A percentile compares a stretch with the other conserved stretches of the same genome.
Evolutionary conservation across 2,113 vertebrate genomes (phyloP).

Genomic region (Lethenteron reissneri): DNA sequence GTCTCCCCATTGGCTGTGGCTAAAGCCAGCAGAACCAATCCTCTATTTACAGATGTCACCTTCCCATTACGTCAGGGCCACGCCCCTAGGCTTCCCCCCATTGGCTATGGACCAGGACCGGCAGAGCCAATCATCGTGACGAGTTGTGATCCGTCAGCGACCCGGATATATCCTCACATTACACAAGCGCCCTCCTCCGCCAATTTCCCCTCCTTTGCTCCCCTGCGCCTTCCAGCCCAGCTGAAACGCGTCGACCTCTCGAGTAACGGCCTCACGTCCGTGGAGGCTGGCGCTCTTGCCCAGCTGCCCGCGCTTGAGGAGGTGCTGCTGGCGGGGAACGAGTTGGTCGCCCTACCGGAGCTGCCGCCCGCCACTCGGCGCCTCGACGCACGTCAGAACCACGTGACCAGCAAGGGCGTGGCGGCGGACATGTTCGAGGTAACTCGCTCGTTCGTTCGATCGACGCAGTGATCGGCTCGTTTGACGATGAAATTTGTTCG

Average conservation of each 20-base stretch:
- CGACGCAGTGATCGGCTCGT: not conserved
- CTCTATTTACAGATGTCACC: too few species aligned
- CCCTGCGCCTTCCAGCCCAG: constrained; percentile 21
- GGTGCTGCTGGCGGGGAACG: constrained; percentile 65
- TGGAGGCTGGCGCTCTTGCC: constrained; percentile 73
- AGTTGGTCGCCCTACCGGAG: constrained; percentile 53
- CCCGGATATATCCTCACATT: too few species aligned
- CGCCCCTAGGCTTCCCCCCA: too few species aligned
- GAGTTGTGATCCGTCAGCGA: too few species aligned
- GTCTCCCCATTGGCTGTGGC: too few species aligned
- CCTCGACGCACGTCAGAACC: constrained; percentile 65
- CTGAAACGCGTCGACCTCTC: constrained; percentile 80
- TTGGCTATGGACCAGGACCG: too few species aligned
- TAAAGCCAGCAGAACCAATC: too few species aligned
- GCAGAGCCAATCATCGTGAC: too few species aligned
- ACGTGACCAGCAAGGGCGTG: constrained; percentile 65
- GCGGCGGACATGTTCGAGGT: constrained; percentile 90
- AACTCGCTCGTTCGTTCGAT: constrained; percentile 9
- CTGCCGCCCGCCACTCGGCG: constrained; percentile 50
- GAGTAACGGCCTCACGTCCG: constrained; percentile 71
- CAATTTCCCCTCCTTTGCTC: not conserved
- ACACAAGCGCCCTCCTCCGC: too few species aligned
- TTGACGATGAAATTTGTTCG: not conserved
- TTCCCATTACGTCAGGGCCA: too few species aligned
- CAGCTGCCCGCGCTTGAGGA: constrained; percentile 58